phyloP scores from a whole-genome alignment of 2,797 vertebrate species.

The Pangasius djambal region DNA sequence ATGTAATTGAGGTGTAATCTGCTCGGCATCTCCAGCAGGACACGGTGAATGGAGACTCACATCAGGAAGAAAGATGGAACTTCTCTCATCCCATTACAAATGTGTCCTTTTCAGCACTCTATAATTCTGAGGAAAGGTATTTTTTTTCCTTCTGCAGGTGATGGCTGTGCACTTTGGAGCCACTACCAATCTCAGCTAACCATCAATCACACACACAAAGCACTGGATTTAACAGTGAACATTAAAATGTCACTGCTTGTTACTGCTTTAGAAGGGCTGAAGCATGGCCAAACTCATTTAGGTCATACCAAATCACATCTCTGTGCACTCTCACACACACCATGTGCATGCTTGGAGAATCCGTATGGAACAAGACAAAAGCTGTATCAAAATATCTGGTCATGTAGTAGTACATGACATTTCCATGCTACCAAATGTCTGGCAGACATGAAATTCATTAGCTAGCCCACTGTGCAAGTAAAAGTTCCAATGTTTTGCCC shows the following conservation, averaged over 20 bases:
- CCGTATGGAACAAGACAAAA: not conserved
- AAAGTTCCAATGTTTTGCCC: not conserved
- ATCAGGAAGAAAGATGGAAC: conserved; percentile 43
- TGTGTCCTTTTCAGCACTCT: conserved; percentile 48
- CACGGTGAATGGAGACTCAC: conserved; percentile 30
- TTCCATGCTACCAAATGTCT: not conserved
- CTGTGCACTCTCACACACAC: not conserved
- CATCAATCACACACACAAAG: conserved; percentile 50
- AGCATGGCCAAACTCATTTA: not conserved
- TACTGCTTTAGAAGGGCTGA: conserved; percentile 29
- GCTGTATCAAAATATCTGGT: not conserved
- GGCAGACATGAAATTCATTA: not conserved
- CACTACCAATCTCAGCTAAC: conserved; percentile 41
- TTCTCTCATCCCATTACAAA: conserved; percentile 49
- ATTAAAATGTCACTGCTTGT: conserved; percentile 49
- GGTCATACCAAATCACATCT: conserved; percentile 1
- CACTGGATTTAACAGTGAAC: conserved; percentile 38
- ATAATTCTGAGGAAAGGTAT: conserved; percentile 45
- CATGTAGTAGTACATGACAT: not conserved
- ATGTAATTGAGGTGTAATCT: conserved; percentile 56
- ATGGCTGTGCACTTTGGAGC: conserved; percentile 44
- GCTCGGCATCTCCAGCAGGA: conserved; percentile 38
- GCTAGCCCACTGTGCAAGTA: not conserved
- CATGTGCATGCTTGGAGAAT: not conserved
- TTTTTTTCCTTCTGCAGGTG: conserved; percentile 15